Conservation (phyloP, 2,888 invertebrate species). For the Ariolimax columbianus region DNA sequence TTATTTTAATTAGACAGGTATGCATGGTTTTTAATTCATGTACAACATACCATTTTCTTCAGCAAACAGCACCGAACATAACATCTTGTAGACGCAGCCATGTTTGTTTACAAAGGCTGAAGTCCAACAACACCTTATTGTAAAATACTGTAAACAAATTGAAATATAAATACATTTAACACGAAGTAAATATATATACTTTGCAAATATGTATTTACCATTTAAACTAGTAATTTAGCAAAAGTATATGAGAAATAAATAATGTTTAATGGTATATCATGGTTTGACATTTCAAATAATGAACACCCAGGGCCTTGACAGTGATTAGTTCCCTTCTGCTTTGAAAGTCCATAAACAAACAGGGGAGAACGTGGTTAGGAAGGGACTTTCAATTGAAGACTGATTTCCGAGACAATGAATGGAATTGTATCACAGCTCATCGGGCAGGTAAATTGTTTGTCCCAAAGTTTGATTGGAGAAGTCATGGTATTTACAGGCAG, state of each 20-base stretch:
- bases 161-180: not conserved
- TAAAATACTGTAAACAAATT: not conserved
- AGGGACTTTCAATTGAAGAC: not conserved
- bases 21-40: not conserved
- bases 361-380: not conserved
- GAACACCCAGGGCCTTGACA: not conserved
- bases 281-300: not conserved
- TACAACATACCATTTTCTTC: not conserved
- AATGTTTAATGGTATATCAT: not conserved
- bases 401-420: not conserved
- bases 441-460: not conserved
- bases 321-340: not conserved
- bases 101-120: not conserved
- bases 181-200: not conserved
- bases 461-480: not conserved
- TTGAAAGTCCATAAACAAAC: not conserved
- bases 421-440: conserved; percentile 5
- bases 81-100: not conserved
- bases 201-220: not conserved
- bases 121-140: not conserved
- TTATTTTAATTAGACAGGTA: not conserved
- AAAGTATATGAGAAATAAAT: not conserved
- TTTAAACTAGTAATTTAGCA: not conserved
- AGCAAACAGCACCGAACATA: not conserved
- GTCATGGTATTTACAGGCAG: no score